phyloP scores from a whole-genome alignment of 2,797 vertebrate genomes.

The Eptatretus atami region DNA sequence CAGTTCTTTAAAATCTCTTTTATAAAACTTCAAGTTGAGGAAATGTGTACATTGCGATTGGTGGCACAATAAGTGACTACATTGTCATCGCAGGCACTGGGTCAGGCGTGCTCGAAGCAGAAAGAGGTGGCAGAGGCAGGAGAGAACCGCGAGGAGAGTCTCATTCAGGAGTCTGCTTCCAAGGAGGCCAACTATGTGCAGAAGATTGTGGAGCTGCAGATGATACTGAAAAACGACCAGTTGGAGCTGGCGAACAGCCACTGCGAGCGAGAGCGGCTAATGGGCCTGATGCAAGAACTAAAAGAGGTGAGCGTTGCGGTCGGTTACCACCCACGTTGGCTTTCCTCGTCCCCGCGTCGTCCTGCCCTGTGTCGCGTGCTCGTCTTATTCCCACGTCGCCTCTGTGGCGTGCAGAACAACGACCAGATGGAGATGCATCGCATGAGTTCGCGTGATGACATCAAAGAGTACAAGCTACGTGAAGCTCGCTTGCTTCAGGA shows the following conservation, averaged over 20 bases:
- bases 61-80: too few species aligned
- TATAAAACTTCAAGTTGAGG: too few species aligned
- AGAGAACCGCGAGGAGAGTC: conserved; percentile 65
- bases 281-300: conserved; percentile 40
- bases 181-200: conserved; percentile 79
- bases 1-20: too few species aligned
- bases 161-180: conserved; percentile 63
- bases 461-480: conserved; percentile 87
- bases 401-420: conserved; percentile 21
- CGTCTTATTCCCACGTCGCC: too few species aligned
- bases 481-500: conserved; percentile 78
- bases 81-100: conserved; percentile 30
- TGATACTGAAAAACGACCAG: conserved; percentile 40
- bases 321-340: too few species aligned
- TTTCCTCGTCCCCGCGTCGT: too few species aligned
- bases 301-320: conserved; percentile 26
- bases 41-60: too few species aligned
- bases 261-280: conserved; percentile 58
- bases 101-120: conserved; percentile 69
- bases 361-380: too few species aligned
- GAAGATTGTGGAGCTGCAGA: conserved; percentile 60
- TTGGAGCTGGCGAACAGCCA: conserved; percentile 52
- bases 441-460: conserved; percentile 53
- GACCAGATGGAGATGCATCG: conserved; percentile 64
- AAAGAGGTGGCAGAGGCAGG: conserved; percentile 75